Conservation (phyloP, 2,113 vertebrate species). For the Microtus ochrogaster region DNA sequence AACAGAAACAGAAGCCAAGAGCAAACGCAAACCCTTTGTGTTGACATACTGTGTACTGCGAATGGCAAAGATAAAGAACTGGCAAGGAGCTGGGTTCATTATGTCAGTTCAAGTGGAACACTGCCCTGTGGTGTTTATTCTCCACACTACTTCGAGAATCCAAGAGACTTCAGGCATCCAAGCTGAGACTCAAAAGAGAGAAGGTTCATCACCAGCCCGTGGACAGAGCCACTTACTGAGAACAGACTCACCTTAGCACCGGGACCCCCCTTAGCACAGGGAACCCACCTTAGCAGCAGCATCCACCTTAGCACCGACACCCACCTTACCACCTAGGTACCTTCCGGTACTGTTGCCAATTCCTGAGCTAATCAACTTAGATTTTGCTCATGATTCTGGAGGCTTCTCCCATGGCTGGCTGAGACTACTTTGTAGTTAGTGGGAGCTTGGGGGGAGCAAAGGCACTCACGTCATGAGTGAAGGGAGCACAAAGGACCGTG, state of each 20-base stretch:
- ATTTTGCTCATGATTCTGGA: not conserved
- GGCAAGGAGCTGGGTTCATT: not conserved
- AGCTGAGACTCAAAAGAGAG: not conserved
- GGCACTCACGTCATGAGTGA: not conserved
- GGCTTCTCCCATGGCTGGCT: not conserved
- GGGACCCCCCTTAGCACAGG: too few relatives aligned
- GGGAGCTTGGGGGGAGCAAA: not conserved
- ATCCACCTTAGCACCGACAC: too few relatives aligned
- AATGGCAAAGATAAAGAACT: not conserved
- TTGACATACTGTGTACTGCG: not conserved
- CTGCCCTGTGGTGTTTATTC: not conserved
- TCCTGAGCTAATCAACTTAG: not conserved
- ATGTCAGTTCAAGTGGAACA: not conserved
- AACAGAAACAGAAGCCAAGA: not conserved
- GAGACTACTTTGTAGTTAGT: not conserved
- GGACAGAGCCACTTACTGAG: not conserved
- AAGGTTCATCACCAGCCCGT: accelerated
- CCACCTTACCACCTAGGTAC: too few relatives aligned
- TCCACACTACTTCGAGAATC: not conserved
- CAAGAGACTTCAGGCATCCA: not conserved
- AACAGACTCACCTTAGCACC: too few relatives aligned
- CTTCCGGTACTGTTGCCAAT: not conserved
- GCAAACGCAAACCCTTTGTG: not conserved
- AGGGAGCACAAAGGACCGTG: not conserved
- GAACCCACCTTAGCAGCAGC: too few relatives aligned